Conservation (phyloP, 2,113 vertebrate genomes). For the Pandion haliaetus region DNA sequence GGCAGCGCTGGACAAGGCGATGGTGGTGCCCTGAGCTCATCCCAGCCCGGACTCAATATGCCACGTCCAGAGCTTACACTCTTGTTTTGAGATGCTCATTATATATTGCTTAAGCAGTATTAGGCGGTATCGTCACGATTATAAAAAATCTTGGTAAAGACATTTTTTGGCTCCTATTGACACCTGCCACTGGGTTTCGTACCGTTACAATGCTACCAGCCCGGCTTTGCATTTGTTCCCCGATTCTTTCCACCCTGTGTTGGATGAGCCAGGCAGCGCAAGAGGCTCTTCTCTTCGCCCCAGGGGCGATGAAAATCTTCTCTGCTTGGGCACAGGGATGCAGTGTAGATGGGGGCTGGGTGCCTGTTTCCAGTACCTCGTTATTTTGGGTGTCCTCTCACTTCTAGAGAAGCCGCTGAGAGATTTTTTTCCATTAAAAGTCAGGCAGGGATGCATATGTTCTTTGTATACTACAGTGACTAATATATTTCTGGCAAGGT, state of each 20-base stretch:
- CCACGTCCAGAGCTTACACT: background rate
- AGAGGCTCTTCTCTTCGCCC: background rate
- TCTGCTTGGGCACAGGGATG: background rate
- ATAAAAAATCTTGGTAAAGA: background rate
- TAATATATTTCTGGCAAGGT: slow-evolving; percentile 46
- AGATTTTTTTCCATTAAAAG: slow-evolving; percentile 28
- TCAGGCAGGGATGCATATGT: background rate
- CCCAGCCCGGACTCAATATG: rapidly evolving
- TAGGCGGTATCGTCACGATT: background rate
- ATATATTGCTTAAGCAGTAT: background rate
- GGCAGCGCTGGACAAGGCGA: background rate
- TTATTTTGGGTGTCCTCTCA: background rate
- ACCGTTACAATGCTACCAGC: too few relatives aligned
- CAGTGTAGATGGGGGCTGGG: background rate
- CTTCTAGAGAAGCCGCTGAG: background rate
- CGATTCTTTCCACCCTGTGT: background rate
- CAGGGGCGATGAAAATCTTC: background rate
- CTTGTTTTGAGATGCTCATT: background rate
- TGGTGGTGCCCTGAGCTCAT: background rate
- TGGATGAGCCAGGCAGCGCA: background rate
- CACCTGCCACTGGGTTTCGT: background rate
- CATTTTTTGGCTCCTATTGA: background rate
- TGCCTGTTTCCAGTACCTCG: background rate
- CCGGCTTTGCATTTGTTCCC: background rate
- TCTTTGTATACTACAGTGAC: slow-evolving; percentile 53